These are phyloP conservation scores for Epinotia ramella DNA, from an alignment of 2,888 invertebrate species.

Conservation along the genomic window DNA sequence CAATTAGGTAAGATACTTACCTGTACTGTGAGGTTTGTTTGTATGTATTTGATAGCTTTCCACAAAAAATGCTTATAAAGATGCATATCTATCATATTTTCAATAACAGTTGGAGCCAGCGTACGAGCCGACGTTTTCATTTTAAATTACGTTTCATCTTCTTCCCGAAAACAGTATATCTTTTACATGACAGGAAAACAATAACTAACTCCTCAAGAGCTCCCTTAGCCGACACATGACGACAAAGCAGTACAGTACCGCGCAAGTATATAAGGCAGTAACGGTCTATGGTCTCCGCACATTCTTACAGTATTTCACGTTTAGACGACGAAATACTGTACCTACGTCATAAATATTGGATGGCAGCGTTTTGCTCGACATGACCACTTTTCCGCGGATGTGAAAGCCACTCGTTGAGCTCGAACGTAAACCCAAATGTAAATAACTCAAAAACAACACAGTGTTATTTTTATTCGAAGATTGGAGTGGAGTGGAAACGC, in stretches of 20 bases:
- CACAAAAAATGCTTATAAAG: background rate
- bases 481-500: constrained; percentile 20
- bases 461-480: constrained; percentile 39
- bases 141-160: constrained; percentile 59
- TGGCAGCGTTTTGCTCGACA: constrained; percentile 59
- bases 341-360: constrained; percentile 62
- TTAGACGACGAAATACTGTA: constrained; percentile 10
- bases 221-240: constrained; percentile 59
- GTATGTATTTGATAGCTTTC: background rate
- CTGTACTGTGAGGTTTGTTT: no score
- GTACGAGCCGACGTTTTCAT: constrained; percentile 48
- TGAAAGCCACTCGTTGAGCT: constrained; percentile 38
- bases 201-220: constrained; percentile 71
- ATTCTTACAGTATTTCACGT: constrained; percentile 12
- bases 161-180: constrained; percentile 67
- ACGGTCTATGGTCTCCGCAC: constrained; percentile 4
- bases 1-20: no score
- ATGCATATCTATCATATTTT: no score
- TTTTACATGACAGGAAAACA: constrained; percentile 71
- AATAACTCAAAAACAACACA: constrained; percentile 46
- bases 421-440: constrained; percentile 42
- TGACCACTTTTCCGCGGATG: constrained; percentile 56
- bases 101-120: background rate
- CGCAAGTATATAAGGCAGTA: constrained; percentile 8
- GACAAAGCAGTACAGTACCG: constrained; percentile 57